These are phyloP conservation scores for Aurelia sp. DNA, from an alignment of 30 jellyfish, hydroid and myxozoan genomes.

Conservation along the genomic window DNA sequence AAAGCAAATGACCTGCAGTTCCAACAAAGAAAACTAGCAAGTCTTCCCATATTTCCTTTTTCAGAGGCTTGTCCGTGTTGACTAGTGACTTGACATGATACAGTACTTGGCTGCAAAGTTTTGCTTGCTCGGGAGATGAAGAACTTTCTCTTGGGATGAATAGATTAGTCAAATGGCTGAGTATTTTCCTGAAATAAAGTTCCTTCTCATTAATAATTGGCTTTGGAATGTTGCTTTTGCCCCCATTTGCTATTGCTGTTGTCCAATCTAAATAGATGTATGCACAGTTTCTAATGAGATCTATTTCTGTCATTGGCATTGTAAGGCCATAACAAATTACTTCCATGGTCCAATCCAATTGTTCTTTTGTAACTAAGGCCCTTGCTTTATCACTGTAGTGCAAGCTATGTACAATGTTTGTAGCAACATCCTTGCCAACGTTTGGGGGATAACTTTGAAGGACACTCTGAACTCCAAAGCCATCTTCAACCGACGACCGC, in stretches of 20 bases:
- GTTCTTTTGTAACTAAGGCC: conserved; percentile 73
- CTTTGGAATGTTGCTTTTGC: conserved; percentile 83
- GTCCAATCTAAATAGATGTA: conserved; percentile 89
- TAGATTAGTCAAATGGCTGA: conserved; percentile 80
- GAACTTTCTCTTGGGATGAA: conserved; percentile 93
- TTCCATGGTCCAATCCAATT: conserved; percentile 99
- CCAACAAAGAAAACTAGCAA: conserved; percentile 81
- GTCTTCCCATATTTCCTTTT: conserved; percentile 77
- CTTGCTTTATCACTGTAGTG: conserved; percentile 72
- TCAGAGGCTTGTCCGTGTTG: conserved; percentile 43
- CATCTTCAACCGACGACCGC: conserved; percentile 82
- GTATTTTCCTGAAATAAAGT: conserved; percentile 75
- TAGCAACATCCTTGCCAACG: conserved; percentile 93
- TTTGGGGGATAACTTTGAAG: conserved; percentile 80
- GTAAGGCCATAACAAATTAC: conserved; percentile 96
- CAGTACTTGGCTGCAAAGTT: conserved; percentile 83
- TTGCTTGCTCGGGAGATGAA: conserved; percentile 75
- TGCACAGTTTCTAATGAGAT: conserved; percentile 92
- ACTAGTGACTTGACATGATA: conserved; percentile 60
- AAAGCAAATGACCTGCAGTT: conserved; percentile 85
- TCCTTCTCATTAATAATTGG: conserved; percentile 74
- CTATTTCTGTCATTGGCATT: conserved; percentile 94
- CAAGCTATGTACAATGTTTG: conserved; percentile 83
- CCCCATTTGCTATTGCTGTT: conserved; percentile 52
- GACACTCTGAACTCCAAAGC: conserved; percentile 91